Conservation (phyloP, 30 jellyfish, hydroid and myxozoan genomes). For the Cassiopea andromeda region DNA sequence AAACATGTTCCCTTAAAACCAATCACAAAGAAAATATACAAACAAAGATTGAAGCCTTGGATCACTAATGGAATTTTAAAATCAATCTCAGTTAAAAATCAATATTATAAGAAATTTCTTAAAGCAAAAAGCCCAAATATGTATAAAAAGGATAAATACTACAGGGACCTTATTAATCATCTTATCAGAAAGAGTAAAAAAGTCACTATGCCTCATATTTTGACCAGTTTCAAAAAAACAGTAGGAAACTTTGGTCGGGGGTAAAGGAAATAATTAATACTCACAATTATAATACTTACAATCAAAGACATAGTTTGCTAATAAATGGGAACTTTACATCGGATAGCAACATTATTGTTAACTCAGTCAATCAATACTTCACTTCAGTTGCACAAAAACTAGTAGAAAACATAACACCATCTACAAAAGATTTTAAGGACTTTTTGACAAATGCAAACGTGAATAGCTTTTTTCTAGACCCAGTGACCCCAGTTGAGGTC, state of each 20-base stretch:
- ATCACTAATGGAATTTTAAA: constrained; percentile 58
- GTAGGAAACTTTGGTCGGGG: constrained; percentile 26
- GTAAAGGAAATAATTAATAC: constrained; percentile 6
- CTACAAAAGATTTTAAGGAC: constrained; percentile 21
- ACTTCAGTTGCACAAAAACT: constrained; percentile 24
- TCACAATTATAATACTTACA: neutral
- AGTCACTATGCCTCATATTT: constrained; percentile 9
- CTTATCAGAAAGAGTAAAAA: constrained; percentile 41
- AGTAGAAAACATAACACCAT: constrained; percentile 11
- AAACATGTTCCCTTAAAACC: constrained; percentile 68
- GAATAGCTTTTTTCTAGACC: constrained; percentile 29
- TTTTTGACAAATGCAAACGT: constrained; percentile 12
- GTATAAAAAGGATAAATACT: constrained; percentile 44
- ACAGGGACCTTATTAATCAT: constrained; percentile 42
- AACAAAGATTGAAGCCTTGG: constrained; percentile 75
- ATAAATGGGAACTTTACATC: constrained; percentile 26
- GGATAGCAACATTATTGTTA: constrained; percentile 14
- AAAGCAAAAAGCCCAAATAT: constrained; percentile 21
- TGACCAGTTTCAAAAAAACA: constrained; percentile 3
- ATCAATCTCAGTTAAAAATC: constrained; percentile 52
- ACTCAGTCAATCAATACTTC: constrained; percentile 3
- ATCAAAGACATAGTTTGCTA: neutral
- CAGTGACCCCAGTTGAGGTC: constrained; percentile 3
- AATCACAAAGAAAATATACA: constrained; percentile 11
- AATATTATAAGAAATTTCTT: constrained; percentile 32